These are phyloP conservation scores for Exaiptasia diaphana DNA, from an alignment of 64 coral and sea anemone genomes.

Conservation along the genomic window DNA sequence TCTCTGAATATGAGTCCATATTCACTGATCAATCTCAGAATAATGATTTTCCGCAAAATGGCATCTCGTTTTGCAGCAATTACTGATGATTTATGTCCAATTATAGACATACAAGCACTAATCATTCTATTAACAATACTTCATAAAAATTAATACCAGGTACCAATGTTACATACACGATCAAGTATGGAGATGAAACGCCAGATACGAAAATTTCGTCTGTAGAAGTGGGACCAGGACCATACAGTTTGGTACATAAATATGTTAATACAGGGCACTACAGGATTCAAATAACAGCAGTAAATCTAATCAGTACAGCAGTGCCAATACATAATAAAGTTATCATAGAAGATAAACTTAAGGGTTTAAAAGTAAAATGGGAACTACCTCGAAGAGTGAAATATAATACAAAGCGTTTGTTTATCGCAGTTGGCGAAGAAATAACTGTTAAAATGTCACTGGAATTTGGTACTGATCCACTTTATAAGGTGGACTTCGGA, in stretches of 20 bases:
- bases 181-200: conserved; percentile 11
- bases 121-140: no score
- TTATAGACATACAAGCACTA: no score
- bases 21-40: no score
- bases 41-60: no score
- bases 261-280: background rate
- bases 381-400: background rate
- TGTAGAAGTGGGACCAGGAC: background rate
- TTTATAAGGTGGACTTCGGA: conserved; percentile 25
- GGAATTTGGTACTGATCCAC: background rate
- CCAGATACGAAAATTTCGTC: background rate
- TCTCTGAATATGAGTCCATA: no score
- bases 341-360: conserved; percentile 11
- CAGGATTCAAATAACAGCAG: background rate
- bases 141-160: no score
- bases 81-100: no score
- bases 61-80: no score
- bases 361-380: background rate
- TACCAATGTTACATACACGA: conserved; percentile 38
- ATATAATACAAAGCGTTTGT: background rate
- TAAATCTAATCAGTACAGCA: background rate
- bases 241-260: background rate
- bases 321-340: background rate
- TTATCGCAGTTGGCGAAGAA: conserved; percentile 23
- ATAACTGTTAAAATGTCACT: background rate